Conservation (phyloP, 2,888 invertebrate genomes). For the Dolichopus griseipennis region DNA sequence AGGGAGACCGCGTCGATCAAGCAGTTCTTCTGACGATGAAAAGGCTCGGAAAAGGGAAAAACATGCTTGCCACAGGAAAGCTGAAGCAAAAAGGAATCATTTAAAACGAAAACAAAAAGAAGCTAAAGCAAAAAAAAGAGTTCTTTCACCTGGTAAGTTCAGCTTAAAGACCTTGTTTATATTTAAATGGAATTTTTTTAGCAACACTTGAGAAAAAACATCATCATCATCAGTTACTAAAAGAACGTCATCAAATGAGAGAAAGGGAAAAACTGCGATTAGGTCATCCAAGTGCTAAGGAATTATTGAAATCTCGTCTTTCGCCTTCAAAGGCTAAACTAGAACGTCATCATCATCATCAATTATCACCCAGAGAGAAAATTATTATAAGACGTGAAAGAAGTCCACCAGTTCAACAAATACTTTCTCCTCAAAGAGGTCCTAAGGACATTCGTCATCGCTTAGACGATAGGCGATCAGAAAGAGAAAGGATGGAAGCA, state of each 20-base stretch:
- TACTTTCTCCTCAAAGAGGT: constrained; percentile 29
- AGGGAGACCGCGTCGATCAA: constrained; percentile 41
- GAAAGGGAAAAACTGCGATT: constrained; percentile 45
- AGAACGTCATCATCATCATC: constrained; percentile 28
- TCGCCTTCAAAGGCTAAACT: constrained; percentile 44
- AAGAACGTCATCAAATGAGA: constrained; percentile 30
- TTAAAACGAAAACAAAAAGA: constrained; percentile 40
- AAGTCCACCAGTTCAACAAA: constrained; percentile 27
- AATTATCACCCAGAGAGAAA: constrained; percentile 39
- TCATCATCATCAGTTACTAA: constrained; percentile 34
- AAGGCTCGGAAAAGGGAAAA: constrained; percentile 39
- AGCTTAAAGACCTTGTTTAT: not conserved
- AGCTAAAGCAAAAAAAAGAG: constrained; percentile 37
- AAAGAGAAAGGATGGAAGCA: constrained; percentile 48
- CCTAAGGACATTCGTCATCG: constrained; percentile 37
- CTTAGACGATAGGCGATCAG: constrained; percentile 48
- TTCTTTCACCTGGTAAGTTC: constrained; percentile 24
- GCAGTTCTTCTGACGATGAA: constrained; percentile 55
- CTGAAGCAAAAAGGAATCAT: constrained; percentile 41
- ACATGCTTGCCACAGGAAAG: constrained; percentile 38
- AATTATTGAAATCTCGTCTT: constrained; percentile 47
- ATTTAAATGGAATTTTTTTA: not conserved
- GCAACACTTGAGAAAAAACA: constrained; percentile 31
- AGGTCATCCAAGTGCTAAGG: constrained; percentile 24
- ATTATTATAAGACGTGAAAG: constrained; percentile 40